These are phyloP conservation scores for Atta colombica DNA, from an alignment of 1,140 invertebrate genomes.

Conservation along the genomic window DNA sequence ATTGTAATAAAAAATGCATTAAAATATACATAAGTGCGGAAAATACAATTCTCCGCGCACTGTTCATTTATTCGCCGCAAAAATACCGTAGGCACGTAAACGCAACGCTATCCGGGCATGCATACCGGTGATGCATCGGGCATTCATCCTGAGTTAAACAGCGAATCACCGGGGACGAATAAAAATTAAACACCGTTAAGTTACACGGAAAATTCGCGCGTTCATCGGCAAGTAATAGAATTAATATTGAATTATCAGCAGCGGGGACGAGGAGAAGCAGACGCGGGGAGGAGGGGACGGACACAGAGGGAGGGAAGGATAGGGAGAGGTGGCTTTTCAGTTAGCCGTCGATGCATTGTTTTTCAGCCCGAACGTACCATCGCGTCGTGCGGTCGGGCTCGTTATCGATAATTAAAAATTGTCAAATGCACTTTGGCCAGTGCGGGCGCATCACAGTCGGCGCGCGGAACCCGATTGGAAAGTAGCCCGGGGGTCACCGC, in stretches of 20 bases:
- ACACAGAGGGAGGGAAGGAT: no score
- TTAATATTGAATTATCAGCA: constrained; percentile 53
- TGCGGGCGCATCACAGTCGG: constrained; percentile 67
- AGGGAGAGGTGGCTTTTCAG: constrained; percentile 54
- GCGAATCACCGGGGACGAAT: constrained; percentile 35
- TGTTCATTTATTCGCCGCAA: constrained; percentile 14
- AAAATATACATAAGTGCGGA: neutral
- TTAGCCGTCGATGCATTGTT: constrained; percentile 67
- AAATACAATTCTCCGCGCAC: neutral
- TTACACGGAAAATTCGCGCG: constrained; percentile 51
- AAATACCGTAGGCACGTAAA: constrained; percentile 23
- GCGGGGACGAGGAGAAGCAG: neutral
- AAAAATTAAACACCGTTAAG: constrained; percentile 53
- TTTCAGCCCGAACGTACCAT: constrained; percentile 58
- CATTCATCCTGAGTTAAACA: constrained; percentile 39
- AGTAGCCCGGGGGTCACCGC: no score
- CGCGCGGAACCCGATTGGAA: neutral
- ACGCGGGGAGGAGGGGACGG: neutral
- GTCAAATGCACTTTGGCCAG: constrained; percentile 84
- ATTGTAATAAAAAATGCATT: constrained; percentile 4
- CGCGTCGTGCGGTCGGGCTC: constrained; percentile 67
- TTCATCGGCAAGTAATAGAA: constrained; percentile 67
- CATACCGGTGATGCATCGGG: constrained; percentile 8
- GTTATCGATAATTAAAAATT: constrained; percentile 85
- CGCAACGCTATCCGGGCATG: no score